These are phyloP conservation scores for Hyla sarda DNA, from an alignment of 2,113 vertebrate species.

Conservation along the genomic window DNA sequence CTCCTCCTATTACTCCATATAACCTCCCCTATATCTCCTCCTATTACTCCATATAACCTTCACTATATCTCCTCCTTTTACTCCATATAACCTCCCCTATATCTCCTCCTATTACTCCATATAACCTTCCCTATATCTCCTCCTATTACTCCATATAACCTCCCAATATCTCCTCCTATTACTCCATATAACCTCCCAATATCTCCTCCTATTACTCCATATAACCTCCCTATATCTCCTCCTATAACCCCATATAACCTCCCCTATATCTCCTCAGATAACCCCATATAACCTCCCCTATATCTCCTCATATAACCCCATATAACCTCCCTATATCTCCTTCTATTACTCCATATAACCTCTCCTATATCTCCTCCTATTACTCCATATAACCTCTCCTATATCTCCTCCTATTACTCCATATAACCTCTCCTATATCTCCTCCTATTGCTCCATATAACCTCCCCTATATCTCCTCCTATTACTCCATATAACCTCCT, in stretches of 20 bases:
- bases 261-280: too few species aligned
- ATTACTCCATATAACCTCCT: too few species aligned
- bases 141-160: neutral
- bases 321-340: neutral
- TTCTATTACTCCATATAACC: too few species aligned
- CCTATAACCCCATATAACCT: constrained; percentile 5
- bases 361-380: too few species aligned
- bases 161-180: neutral
- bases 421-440: constrained; percentile 16
- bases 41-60: neutral
- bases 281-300: too few species aligned
- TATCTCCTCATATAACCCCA: neutral
- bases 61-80: neutral
- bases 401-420: constrained; percentile 13
- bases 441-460: too few species aligned
- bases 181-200: neutral
- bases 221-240: neutral
- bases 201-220: constrained; percentile 9
- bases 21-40: neutral
- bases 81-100: neutral
- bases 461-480: too few species aligned
- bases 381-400: neutral
- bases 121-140: too few species aligned
- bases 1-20: neutral
- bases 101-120: too few species aligned